Base-by-base conservation (phyloP, 2,113 vertebrate genomes). In the Crotalus helleri region DNA sequence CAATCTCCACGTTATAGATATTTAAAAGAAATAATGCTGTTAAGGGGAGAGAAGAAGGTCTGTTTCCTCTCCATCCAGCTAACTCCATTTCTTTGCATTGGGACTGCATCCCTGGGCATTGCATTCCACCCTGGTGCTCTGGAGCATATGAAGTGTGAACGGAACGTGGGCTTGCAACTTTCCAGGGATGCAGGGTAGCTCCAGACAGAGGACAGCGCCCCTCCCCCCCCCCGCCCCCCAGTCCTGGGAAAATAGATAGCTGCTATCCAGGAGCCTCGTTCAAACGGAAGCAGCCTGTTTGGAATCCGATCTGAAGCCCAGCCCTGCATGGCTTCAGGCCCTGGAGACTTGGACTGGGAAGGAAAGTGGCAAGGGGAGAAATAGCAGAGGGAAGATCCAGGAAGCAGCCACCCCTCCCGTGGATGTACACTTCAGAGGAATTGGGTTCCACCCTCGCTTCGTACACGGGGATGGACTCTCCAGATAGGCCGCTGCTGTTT, bases 361-460 rank as follows among this genome's bases (percentile, higher is more conserved):
- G 74, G 5, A 21, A 44, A 29, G 24, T 10, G 61, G 26, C 3
- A 1, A 12, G 26, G 10, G 61, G 10, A 64, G 61, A 29, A 26
- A 64, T 2, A 8, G 33, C 33, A 4, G 74, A 81, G 33, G 74
- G 17, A 21, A 81, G 74, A 21, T 21, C 8, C 3, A 23, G 17
- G 33, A 10, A 29, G 26, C 26, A 44, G 7, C 33, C 74, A 9
- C 21, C 33, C 21, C 17, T 21, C 44, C 33, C 74, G 3, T 5
- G 33, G n/a, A n/a, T 5, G 3, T 0, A 5, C 4, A n/a, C 61
- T 15, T n/a, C n/a, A 2, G 33, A 74, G 33, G 0, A 2, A 13
- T 17, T 0, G n/a, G 13, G 64, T 2, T 7, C 64, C n/a, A 33
- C 29, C 29, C 29, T 69, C 29, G 0, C n/a, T 74, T 74, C 29